These are phyloP conservation scores for Acrobasis repandana DNA, from an alignment of 2,888 invertebrate genomes.

Conservation along the genomic window DNA sequence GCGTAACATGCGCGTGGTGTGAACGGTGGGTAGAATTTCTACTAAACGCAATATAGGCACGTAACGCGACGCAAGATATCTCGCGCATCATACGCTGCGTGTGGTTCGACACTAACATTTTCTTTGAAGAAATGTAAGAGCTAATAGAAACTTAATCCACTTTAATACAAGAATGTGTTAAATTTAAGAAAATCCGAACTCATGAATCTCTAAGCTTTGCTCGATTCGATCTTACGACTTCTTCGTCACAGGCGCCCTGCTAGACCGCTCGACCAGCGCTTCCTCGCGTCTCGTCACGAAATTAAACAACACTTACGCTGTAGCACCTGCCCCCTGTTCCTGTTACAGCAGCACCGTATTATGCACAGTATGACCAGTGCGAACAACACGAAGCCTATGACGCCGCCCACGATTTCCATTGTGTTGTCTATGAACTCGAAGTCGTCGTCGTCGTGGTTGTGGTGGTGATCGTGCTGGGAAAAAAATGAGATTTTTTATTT, in stretches of 20 bases:
- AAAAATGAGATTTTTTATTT: not conserved
- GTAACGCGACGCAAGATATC: no score
- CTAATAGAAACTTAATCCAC: no score
- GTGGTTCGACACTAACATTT: no score
- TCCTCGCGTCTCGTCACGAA: not conserved
- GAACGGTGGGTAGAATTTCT: no score
- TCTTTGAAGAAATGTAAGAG: no score
- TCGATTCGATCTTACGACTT: no score
- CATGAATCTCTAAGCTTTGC: no score
- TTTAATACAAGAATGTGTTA: no score
- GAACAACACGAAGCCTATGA: conserved; percentile 30
- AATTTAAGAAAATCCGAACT: no score
- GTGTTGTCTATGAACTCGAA: conserved; percentile 25
- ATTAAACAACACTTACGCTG: conserved; percentile 45
- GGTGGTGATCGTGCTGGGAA: not conserved
- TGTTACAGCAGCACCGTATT: conserved; percentile 48
- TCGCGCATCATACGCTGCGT: no score
- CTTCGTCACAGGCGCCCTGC: not conserved
- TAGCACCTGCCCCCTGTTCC: conserved; percentile 50
- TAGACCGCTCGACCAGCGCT: not conserved
- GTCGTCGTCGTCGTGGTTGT: not conserved
- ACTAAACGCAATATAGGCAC: no score
- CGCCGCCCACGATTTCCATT: conserved; percentile 36
- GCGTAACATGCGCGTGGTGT: no score
- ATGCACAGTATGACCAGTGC: conserved; percentile 39